Evolutionary conservation across 2,113 vertebrate genomes (phyloP).

Genomic region (Gallinago paraguaiae): DNA sequence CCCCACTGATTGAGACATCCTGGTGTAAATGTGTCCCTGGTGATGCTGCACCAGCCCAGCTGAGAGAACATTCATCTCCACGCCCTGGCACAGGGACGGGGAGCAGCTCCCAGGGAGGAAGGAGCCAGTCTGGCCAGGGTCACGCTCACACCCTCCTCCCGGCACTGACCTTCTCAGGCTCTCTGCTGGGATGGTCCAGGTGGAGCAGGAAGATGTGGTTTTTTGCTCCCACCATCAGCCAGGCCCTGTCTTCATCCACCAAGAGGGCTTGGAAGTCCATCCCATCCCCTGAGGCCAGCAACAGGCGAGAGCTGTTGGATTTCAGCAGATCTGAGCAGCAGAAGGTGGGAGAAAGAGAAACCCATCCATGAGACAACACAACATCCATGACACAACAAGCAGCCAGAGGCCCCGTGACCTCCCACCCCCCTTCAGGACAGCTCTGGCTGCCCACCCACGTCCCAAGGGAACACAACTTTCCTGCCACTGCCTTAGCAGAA

Average conservation of each 20-base stretch:
- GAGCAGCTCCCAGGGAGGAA: background rate
- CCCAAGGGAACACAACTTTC: background rate
- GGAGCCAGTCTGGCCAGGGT: background rate
- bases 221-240: slow-evolving; percentile 84
- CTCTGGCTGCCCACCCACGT: background rate
- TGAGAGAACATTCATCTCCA: background rate
- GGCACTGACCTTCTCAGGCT: slow-evolving; percentile 74
- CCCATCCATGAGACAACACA: background rate
- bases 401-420: background rate
- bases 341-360: background rate
- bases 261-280: slow-evolving; percentile 79
- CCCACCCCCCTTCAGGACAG: background rate
- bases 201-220: slow-evolving; percentile 84
- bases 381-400: background rate
- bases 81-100: background rate
- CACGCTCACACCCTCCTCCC: background rate
- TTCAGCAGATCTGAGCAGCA: slow-evolving; percentile 75
- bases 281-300: slow-evolving; percentile 68
- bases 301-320: slow-evolving; percentile 74
- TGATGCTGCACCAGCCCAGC: background rate
- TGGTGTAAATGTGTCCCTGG: background rate
- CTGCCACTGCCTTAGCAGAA: background rate
- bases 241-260: slow-evolving; percentile 83
- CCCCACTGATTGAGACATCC: background rate
- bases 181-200: slow-evolving; percentile 73